These are phyloP conservation scores for Paedocypris micromegethes DNA, from an alignment of 2,797 vertebrate species.

Conservation along the genomic window DNA sequence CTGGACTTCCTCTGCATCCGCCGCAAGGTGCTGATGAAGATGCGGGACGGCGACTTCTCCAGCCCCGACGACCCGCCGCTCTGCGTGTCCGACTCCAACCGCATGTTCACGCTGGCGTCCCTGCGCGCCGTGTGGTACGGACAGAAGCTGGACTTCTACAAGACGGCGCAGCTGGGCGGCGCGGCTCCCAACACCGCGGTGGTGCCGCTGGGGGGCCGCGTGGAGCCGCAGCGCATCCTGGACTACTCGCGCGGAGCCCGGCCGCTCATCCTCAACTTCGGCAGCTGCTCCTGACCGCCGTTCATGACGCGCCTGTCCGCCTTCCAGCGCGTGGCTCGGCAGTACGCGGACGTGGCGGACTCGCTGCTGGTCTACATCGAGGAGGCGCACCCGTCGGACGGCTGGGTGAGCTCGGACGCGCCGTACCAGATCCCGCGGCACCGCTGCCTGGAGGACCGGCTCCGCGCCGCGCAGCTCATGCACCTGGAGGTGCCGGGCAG, in stretches of 20 bases:
- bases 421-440: constrained; percentile 91
- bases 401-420: constrained; percentile 95
- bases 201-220: constrained; percentile 73
- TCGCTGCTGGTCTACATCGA: constrained; percentile 95
- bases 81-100: constrained; percentile 91
- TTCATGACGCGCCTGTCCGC: constrained; percentile 96
- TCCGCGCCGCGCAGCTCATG: constrained; percentile 84
- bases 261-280: constrained; percentile 94
- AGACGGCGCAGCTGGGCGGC: constrained; percentile 84
- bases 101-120: constrained; percentile 92
- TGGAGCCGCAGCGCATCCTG: constrained; percentile 70
- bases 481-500: constrained; percentile 77
- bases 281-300: constrained; percentile 98
- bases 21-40: constrained; percentile 79
- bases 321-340: constrained; percentile 85
- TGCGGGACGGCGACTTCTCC: constrained; percentile 58
- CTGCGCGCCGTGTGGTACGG: constrained; percentile 95
- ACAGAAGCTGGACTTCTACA: constrained; percentile 94
- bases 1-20: constrained; percentile 94
- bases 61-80: constrained; percentile 86
- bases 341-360: constrained; percentile 90
- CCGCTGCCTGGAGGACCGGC: constrained; percentile 88
- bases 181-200: constrained; percentile 92
- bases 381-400: constrained; percentile 95
- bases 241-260: constrained; percentile 83